Conservation (phyloP, 2,113 vertebrate genomes). For the Protomyctophum bolini region DNA sequence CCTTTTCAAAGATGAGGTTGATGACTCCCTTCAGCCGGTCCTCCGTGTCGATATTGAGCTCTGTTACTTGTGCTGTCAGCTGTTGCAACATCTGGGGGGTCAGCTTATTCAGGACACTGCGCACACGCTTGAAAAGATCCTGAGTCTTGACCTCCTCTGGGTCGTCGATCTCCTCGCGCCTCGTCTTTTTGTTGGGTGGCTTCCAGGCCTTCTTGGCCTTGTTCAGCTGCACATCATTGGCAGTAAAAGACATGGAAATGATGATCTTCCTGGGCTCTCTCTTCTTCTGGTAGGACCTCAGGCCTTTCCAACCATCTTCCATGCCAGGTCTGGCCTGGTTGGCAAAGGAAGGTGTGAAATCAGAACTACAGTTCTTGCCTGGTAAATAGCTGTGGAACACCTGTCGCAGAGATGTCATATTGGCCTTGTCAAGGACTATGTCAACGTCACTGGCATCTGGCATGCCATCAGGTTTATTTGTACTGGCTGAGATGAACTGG, state of each 20-base stretch:
- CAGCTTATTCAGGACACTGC: slow-evolving; percentile 96
- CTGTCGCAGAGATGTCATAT: too few relatives aligned
- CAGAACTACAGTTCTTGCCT: too few relatives aligned
- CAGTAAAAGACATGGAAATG: slow-evolving; percentile 84
- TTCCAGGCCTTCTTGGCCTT: slow-evolving; percentile 98
- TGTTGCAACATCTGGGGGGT: slow-evolving; percentile 99
- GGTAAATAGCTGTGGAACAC: too few relatives aligned
- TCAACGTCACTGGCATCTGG: too few relatives aligned
- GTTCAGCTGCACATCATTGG: slow-evolving; percentile 93
- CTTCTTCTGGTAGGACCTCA: slow-evolving; percentile 50
- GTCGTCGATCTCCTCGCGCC: slow-evolving; percentile 72
- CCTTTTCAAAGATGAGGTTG: slow-evolving; percentile 97
- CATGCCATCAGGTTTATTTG: too few relatives aligned
- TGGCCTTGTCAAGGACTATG: too few relatives aligned
- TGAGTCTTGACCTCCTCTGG: slow-evolving; percentile 84
- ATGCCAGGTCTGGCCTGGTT: too few relatives aligned
- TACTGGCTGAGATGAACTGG: too few relatives aligned
- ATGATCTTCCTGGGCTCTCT: slow-evolving; percentile 95
- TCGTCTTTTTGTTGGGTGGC: slow-evolving; percentile 81
- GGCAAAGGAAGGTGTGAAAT: too few relatives aligned
- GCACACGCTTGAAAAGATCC: slow-evolving; percentile 92
- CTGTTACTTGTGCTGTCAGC: slow-evolving; percentile 96
- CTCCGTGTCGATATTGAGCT: slow-evolving; percentile 94
- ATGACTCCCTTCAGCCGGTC: slow-evolving; percentile 97
- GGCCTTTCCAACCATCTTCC: too few relatives aligned